Base-by-base conservation (phyloP, 2,797 vertebrate genomes). In the Kryptolebias ocellatus region DNA sequence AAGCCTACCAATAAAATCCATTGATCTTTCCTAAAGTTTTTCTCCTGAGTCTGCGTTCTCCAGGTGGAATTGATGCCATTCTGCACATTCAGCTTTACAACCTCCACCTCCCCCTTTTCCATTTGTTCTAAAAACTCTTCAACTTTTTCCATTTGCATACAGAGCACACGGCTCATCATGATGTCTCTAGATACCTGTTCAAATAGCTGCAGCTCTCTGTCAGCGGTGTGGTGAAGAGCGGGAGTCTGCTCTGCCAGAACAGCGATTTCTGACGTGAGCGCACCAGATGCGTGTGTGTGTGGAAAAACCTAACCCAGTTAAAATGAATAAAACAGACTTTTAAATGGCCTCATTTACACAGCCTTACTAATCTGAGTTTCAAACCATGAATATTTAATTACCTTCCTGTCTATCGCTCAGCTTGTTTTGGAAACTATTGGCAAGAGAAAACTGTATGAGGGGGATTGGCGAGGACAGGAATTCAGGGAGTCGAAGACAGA, bases 301-400 rank as follows among this genome's bases (percentile, higher is more conserved):
- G 37, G 67, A 71, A 55, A 74, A 86, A 85, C 42, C 83, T 93
- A 92, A 92, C 92, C 93, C 87, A 93, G 91, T 90, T 89, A 92
- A 86, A 90, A 91, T 86, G 83, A 92, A 92, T 92, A 89, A 92
- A 93, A 93, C 92, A 93, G 90, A 93, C 91, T 93, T 91, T 88
- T 89, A 92, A 93, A 93, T 91, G 80, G 86, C 88, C 88, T 93
- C 83, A 91, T 93, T 93, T 92, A 89, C 85, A 90, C 89, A 89
- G 87, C 88, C 87, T 89, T 83, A 89, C 83, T 87, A 89, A 91
- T 90, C 80, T 79, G 76, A 84, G 88, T 90, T 92, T 89, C 85
- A 85, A 85, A 86, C 87, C 87, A 92, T 92, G 81, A 93, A 93
- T 93, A 92, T 93, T 93, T 93, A 87, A 93, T 92, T 72, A 74